Conservation (phyloP, 2,113 vertebrate species). For the Dipodomys merriami region DNA sequence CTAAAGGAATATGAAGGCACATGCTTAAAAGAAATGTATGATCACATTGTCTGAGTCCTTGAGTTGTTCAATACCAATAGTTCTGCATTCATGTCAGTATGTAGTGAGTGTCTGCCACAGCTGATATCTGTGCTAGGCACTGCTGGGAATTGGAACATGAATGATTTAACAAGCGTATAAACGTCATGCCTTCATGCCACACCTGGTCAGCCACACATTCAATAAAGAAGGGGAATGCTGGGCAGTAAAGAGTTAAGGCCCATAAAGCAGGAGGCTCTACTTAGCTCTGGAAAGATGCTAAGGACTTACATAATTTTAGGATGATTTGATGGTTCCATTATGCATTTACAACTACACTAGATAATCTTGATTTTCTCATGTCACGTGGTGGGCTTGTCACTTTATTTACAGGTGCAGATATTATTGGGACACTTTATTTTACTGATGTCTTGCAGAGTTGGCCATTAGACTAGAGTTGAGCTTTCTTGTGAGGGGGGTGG, state of each 20-base stretch:
- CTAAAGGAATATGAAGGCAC: not conserved
- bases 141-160: not conserved
- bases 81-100: not conserved
- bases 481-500: not conserved
- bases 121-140: not conserved
- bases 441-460: not conserved
- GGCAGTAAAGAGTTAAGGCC: not conserved
- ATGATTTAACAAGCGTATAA: not conserved
- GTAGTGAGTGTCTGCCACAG: not conserved
- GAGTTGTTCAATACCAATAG: not conserved
- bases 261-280: not conserved
- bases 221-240: not conserved
- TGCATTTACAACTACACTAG: not conserved
- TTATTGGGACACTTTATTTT: not conserved
- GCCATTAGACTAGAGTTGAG: not conserved
- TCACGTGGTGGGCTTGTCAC: not conserved
- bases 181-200: not conserved
- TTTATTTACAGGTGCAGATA: not conserved
- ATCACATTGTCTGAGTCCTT: not conserved
- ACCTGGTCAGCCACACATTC: not conserved
- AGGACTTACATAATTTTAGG: not conserved
- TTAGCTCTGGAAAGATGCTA: not conserved
- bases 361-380: not conserved
- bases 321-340: not conserved
- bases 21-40: not conserved